phyloP scores from a whole-genome alignment of 2,113 vertebrate genomes.

The Python bivittatus region DNA sequence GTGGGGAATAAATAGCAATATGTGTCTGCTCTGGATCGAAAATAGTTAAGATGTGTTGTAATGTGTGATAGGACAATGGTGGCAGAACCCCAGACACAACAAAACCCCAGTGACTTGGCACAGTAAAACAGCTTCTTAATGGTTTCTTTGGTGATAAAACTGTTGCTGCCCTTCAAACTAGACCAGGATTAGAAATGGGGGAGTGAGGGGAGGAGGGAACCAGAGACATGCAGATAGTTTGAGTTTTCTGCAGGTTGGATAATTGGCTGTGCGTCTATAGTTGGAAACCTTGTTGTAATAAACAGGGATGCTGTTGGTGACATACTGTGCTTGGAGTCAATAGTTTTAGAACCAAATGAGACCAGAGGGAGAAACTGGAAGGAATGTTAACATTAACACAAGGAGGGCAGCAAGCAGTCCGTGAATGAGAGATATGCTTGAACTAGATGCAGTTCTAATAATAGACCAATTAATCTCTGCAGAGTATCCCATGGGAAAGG shows the following conservation, averaged over 20 bases:
- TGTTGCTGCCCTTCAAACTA: neutral
- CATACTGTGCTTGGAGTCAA: neutral
- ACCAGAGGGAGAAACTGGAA: neutral
- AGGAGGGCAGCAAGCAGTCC: neutral
- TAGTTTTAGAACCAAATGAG: neutral
- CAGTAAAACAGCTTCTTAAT: neutral
- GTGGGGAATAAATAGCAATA: neutral
- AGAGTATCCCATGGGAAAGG: neutral
- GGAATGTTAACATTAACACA: neutral
- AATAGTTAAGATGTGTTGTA: neutral
- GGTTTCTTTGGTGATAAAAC: constrained; percentile 10
- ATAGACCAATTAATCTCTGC: neutral
- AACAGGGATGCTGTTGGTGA: neutral
- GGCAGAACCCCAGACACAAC: neutral
- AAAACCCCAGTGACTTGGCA: neutral
- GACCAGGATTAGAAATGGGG: constrained; percentile 2
- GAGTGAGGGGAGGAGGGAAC: neutral
- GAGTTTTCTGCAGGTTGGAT: neutral
- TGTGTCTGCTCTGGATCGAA: rapidly evolving
- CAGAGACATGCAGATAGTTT: neutral
- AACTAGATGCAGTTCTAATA: neutral
- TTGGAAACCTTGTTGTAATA: neutral
- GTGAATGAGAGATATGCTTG: neutral
- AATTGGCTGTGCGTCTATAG: neutral
- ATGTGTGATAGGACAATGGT: neutral